These are phyloP conservation scores for Lophotis ruficrista DNA, from an alignment of 2,113 vertebrate species.

Conservation along the genomic window DNA sequence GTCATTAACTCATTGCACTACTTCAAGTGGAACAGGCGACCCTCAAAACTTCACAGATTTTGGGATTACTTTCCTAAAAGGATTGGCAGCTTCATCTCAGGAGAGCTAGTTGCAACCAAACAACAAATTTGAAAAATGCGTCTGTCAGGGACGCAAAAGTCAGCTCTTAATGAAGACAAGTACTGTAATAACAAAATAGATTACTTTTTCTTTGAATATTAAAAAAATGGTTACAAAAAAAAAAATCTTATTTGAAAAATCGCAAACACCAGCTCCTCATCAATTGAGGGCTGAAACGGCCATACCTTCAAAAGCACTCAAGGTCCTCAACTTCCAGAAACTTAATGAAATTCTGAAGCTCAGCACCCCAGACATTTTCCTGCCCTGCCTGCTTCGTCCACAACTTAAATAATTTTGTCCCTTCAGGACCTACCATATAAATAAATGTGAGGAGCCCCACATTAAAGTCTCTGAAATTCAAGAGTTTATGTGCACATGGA, in stretches of 20 bases:
- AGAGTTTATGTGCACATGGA: rapidly evolving
- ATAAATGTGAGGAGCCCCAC: neutral
- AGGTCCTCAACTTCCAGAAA: neutral
- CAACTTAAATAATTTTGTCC: neutral
- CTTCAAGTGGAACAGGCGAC: neutral
- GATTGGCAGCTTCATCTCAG: neutral
- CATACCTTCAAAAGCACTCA: neutral
- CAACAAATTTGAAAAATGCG: neutral
- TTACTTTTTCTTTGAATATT: neutral
- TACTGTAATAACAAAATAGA: rapidly evolving
- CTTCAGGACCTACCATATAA: neutral
- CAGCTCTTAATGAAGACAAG: neutral
- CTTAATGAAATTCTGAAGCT: neutral
- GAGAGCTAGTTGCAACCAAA: neutral
- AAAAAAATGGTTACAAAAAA: neutral
- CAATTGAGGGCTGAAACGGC: neutral
- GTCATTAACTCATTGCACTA: neutral
- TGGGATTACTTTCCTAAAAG: neutral
- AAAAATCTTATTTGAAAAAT: neutral
- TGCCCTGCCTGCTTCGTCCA: neutral
- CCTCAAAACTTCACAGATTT: neutral
- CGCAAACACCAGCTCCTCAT: neutral
- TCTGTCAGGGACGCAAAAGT: neutral
- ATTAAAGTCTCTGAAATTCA: neutral
- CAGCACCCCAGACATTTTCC: neutral